Conservation (phyloP, 2,113 vertebrate genomes). For the Promerops cafer region DNA sequence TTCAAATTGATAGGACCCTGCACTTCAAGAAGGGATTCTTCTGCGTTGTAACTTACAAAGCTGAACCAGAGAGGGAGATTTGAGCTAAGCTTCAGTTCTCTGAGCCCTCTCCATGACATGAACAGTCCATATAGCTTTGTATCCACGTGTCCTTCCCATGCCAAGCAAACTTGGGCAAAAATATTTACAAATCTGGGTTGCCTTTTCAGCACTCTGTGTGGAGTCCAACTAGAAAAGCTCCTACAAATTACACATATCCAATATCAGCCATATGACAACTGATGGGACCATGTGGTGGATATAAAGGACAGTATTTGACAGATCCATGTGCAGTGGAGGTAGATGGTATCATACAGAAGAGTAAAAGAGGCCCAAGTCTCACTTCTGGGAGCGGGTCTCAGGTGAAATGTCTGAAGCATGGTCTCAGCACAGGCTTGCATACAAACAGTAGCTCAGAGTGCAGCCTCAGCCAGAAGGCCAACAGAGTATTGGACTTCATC, state of each 20-base stretch:
- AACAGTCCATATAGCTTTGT: background rate
- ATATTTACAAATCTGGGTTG: background rate
- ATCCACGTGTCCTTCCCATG: background rate
- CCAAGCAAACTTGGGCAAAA: background rate
- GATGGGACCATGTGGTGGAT: background rate
- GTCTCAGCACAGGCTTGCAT: background rate
- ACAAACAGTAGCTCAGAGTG: background rate
- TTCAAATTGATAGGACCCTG: background rate
- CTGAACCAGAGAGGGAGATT: background rate
- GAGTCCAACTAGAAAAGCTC: background rate
- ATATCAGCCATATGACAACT: background rate
- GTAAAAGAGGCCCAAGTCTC: background rate
- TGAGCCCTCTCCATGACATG: background rate
- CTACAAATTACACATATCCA: background rate
- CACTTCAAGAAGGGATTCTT: background rate
- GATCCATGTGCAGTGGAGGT: background rate
- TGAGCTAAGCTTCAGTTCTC: background rate
- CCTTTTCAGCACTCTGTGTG: background rate
- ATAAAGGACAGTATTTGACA: background rate
- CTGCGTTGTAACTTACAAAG: background rate
- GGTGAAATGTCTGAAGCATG: background rate
- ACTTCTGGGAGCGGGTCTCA: background rate
- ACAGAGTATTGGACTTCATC: background rate
- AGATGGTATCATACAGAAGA: background rate
- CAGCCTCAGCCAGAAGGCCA: background rate